Conservation (phyloP, 1,140 invertebrate genomes). For the Idris sp. region DNA sequence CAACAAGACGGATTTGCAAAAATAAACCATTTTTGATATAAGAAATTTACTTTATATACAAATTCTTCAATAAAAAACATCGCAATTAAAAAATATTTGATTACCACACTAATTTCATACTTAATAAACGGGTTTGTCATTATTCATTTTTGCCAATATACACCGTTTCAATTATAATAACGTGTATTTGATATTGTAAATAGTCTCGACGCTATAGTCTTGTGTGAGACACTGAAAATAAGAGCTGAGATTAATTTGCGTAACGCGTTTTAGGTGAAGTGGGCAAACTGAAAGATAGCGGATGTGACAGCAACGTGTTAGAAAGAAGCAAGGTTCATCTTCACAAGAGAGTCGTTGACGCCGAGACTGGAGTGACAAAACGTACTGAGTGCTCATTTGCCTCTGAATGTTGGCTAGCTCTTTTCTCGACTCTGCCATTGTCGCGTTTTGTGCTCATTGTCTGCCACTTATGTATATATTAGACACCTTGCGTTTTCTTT, state of each 20-base stretch:
- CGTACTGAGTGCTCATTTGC: constrained; percentile 58
- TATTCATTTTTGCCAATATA: too few species aligned
- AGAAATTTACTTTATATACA: too few species aligned
- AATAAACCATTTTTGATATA: too few species aligned
- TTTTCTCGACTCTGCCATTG: constrained; percentile 45
- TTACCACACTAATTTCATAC: too few species aligned
- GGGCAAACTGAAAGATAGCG: constrained; percentile 47
- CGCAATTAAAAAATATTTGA: too few species aligned
- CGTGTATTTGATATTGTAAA: constrained; percentile 10
- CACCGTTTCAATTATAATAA: constrained; percentile 27
- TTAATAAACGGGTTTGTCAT: too few species aligned
- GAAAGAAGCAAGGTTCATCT: constrained; percentile 45
- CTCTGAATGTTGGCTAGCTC: constrained; percentile 55
- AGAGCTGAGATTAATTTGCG: constrained; percentile 57
- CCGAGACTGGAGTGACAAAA: constrained; percentile 31
- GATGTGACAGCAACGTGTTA: constrained; percentile 48
- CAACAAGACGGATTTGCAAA: too few species aligned
- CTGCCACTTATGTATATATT: constrained; percentile 34
- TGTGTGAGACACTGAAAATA: background rate
- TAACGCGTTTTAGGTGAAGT: constrained; percentile 56
- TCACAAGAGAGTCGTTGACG: constrained; percentile 45
- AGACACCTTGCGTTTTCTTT: constrained; percentile 29
- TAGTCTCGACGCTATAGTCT: constrained; percentile 26
- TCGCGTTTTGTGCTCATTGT: constrained; percentile 39
- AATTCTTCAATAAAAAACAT: too few species aligned